phyloP scores from a whole-genome alignment of 1,140 invertebrate genomes.

The Drosophila bipectinata region DNA sequence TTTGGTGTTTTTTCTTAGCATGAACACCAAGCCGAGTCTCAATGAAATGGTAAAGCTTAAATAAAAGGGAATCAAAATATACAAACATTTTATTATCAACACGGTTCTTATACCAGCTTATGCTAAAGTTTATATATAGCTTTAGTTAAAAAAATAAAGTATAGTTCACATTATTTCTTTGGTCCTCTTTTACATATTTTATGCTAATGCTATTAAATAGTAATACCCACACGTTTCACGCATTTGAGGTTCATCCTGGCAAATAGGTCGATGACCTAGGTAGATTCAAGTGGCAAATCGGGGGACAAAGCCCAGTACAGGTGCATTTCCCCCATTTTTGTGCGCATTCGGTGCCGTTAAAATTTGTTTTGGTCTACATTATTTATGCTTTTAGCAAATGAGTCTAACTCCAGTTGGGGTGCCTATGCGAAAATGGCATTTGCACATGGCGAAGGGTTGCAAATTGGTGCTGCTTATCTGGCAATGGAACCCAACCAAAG shows the following conservation, averaged over 20 bases:
- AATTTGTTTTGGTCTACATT: constrained; percentile 62
- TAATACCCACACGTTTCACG: constrained; percentile 62
- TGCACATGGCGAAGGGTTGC: constrained; percentile 8
- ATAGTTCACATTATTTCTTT: constrained; percentile 27
- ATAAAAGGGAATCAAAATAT: not conserved
- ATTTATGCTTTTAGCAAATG: constrained; percentile 64
- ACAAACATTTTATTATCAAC: too few species aligned
- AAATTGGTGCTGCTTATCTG: constrained; percentile 31
- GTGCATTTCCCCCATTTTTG: constrained; percentile 36
- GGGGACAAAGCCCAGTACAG: constrained; percentile 14
- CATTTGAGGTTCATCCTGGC: constrained; percentile 4
- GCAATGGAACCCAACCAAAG: constrained; percentile 22
- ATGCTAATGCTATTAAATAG: constrained; percentile 69
- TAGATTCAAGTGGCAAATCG: constrained; percentile 5
- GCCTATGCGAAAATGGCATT: constrained; percentile 5
- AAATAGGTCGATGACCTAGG: constrained; percentile 15
- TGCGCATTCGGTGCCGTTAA: constrained; percentile 47
- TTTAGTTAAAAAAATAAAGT: not conserved
- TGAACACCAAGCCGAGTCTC: constrained; percentile 5
- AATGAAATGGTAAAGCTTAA: constrained; percentile 8
- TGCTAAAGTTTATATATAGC: too few species aligned
- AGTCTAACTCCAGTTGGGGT: constrained; percentile 19
- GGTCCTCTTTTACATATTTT: constrained; percentile 59
- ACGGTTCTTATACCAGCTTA: too few species aligned
- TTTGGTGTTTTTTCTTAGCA: constrained; percentile 3